phyloP scores from a whole-genome alignment of 2,113 vertebrate species.

The Sorex araneus region DNA sequence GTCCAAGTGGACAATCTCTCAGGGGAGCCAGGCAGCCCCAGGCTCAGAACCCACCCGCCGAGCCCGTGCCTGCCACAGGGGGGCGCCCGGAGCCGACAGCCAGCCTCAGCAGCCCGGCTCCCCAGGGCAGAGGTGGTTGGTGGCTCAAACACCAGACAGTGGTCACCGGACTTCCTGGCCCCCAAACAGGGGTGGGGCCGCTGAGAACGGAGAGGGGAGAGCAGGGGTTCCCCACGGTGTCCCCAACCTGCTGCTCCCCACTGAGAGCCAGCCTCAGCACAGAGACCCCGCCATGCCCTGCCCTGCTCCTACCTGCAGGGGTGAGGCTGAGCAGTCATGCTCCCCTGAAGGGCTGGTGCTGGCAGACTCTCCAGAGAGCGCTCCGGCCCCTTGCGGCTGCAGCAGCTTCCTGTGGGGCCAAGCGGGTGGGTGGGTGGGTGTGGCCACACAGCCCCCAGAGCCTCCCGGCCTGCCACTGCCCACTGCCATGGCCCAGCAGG shows the following conservation, averaged over 20 bases:
- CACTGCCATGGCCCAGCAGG: too few species aligned
- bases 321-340: slow-evolving; percentile 89
- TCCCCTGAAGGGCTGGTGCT: slow-evolving; percentile 92
- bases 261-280: background rate
- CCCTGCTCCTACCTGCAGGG: slow-evolving; percentile 91
- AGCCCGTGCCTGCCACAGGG: background rate
- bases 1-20: background rate
- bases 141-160: too few species aligned
- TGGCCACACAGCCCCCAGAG: too few species aligned
- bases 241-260: background rate
- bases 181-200: background rate
- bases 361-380: slow-evolving; percentile 88
- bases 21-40: background rate
- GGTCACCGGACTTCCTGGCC: too few species aligned
- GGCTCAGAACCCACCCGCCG: background rate
- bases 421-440: fast-evolving
- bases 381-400: slow-evolving; percentile 89
- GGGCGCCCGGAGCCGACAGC: background rate
- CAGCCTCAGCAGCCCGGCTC: too few species aligned
- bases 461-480: too few species aligned
- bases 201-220: too few species aligned
- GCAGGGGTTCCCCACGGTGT: background rate
- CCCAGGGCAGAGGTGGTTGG: too few species aligned
- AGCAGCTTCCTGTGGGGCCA: slow-evolving; percentile 92
- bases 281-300: background rate